Evolutionary conservation across 2,113 vertebrate species (phyloP), one percentile per base, ranked within the genome.

Genomic region (Ammodytes dubius): DNA sequence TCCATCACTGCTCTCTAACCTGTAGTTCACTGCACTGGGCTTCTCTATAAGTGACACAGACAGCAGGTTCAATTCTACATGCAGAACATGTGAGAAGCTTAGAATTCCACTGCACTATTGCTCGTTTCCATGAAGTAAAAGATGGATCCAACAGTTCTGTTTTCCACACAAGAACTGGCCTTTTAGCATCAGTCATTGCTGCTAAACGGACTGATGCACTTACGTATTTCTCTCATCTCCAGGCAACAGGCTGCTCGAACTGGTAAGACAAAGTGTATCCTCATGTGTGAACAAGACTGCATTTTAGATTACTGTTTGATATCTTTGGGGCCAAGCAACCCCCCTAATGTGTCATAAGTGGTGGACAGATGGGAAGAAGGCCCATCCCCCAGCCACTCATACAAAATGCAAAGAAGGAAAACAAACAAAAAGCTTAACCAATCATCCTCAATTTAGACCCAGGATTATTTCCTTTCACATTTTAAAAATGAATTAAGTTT

Each of bases 351-450:
- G 74, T 82, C 49, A 40, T 74, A 54, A 82, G 65, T 35, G 75
- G 65, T 59, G 61, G 70, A 75, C 85, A 87, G 71, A 85, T 82
- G 75, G 78, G 53, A 39, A 53, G 56, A 39, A 53, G 56, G 40
- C 42, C 50, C 49, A 70, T 9, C 70, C 56, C 49, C 49, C 43
- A 7, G 4, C 35, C 3, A 12, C 46, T 58, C 47, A 81, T 27
- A 57, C 59, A 12, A 40, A 61, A 57, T 52, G 10, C 40, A 54
- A 13, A 72, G 43, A 6, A 37, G 17, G 13, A 15, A 9, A 46
- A 68, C 4, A 7, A 61, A 63, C 19, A 27, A 60, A 74, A 42
- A n/a, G 14, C 13, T 3, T 4, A 2, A 40, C 39, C 56, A 15
- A 43, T 39, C n/a, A 66, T 53, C 12, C 59, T 8, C 39, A 17